Evolutionary conservation across 53 echinoderm and acorn worm genomes (phyloP).

Genomic region (Temnopleurus reevesii): DNA sequence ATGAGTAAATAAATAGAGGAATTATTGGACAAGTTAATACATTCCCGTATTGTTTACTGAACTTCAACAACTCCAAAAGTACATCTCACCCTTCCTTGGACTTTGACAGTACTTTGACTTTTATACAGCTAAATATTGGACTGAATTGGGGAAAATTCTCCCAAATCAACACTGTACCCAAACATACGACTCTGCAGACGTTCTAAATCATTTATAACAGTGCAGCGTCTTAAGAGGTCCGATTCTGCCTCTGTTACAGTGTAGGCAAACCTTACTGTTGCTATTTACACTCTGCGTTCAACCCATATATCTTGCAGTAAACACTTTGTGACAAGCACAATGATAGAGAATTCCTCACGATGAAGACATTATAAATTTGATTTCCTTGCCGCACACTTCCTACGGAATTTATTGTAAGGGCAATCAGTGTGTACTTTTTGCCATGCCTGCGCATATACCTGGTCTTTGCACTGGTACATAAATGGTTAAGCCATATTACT

Average conservation of each 20-base stretch:
- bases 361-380: conserved; percentile 25
- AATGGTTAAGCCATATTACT: conserved; percentile 4
- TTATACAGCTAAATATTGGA: no score
- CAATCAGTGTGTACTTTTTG: conserved; percentile 18
- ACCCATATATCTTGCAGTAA: neutral
- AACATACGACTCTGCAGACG: neutral
- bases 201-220: neutral
- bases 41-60: no score
- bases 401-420: neutral
- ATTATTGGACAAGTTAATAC: no score
- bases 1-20: no score
- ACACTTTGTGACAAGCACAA: conserved; percentile 13
- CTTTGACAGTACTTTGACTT: no score
- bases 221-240: neutral
- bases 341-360: conserved; percentile 24
- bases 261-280: conserved; percentile 23
- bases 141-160: no score
- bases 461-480: neutral
- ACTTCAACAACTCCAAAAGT: no score
- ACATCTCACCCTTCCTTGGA: no score
- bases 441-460: neutral
- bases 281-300: conserved; percentile 8
- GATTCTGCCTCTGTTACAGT: neutral
- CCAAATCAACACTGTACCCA: neutral
- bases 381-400: conserved; percentile 27